These are phyloP conservation scores for Tetanocera ferruginea DNA, from an alignment of 2,888 invertebrate genomes.

Conservation along the genomic window DNA sequence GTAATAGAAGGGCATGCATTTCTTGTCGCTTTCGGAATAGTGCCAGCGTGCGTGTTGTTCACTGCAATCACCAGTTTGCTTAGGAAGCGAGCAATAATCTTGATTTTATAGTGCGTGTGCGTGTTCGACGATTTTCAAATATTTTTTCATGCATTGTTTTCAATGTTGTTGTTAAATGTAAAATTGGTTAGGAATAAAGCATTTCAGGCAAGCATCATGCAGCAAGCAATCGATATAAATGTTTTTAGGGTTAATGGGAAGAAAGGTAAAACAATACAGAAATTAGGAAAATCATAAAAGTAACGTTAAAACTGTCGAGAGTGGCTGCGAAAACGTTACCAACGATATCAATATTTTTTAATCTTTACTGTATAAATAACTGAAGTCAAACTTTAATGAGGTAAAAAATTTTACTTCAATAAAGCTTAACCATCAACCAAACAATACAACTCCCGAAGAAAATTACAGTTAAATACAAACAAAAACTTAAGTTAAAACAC, in stretches of 20 bases:
- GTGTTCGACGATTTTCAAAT: conserved; percentile 25
- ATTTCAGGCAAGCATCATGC: conserved; percentile 49
- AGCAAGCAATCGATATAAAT: conserved; percentile 50
- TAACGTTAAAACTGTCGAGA: conserved; percentile 2
- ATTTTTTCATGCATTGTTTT: conserved; percentile 34
- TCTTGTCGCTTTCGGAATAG: conserved; percentile 84
- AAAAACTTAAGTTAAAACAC: background rate
- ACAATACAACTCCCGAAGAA: background rate
- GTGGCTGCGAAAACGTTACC: background rate
- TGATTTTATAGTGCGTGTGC: conserved; percentile 34
- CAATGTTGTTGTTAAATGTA: conserved; percentile 23
- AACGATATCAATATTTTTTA: too few species aligned
- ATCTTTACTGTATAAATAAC: too few species aligned
- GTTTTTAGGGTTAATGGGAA: conserved; percentile 36
- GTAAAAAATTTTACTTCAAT: background rate
- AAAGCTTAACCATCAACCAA: background rate
- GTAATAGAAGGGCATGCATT: conserved; percentile 94
- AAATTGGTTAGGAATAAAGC: conserved; percentile 47
- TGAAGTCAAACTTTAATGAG: background rate
- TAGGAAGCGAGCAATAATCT: conserved; percentile 84
- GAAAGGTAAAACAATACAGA: conserved; percentile 34
- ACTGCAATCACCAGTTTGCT: conserved; percentile 84
- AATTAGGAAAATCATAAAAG: conserved; percentile 22
- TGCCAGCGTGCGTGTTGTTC: conserved; percentile 83
- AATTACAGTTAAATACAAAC: background rate